Evolutionary conservation across 2,113 vertebrate species (phyloP).

Genomic region (Myanophis thanlyinensis): DNA sequence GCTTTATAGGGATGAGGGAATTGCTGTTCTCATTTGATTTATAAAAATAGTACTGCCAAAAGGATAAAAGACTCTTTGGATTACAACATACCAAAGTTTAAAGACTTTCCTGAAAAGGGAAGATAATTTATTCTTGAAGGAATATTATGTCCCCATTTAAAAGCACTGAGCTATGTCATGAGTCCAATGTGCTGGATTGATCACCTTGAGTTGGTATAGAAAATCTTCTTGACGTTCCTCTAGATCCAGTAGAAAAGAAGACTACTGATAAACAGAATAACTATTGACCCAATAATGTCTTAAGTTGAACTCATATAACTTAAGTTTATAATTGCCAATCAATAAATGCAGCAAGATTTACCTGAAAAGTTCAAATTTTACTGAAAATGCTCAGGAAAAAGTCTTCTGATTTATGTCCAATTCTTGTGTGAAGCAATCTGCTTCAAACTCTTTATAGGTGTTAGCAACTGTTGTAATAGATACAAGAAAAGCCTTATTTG

Average conservation of each 20-base stretch:
- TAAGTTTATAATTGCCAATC: neutral
- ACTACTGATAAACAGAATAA: conserved; percentile 4
- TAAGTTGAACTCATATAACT: neutral
- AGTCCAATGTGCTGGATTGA: neutral
- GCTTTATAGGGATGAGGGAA: neutral
- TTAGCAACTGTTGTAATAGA: neutral
- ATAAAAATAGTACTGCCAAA: neutral
- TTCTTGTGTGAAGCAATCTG: neutral
- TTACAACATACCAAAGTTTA: neutral
- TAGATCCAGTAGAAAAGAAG: neutral
- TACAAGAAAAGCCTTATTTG: neutral
- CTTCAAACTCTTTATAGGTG: neutral
- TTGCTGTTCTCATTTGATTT: neutral
- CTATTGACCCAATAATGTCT: conserved; percentile 22
- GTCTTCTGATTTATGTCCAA: neutral
- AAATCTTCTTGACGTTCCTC: neutral
- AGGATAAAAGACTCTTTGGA: neutral
- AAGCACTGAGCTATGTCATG: neutral
- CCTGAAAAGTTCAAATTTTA: conserved; percentile 2
- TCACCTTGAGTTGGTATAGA: neutral
- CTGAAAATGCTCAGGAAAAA: conserved; percentile 20
- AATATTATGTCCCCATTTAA: neutral
- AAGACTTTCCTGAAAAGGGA: neutral
- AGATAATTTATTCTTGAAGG: neutral
- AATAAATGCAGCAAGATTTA: neutral